phyloP scores from a whole-genome alignment of 1,140 invertebrate species.

The Oscheius sp. region DNA sequence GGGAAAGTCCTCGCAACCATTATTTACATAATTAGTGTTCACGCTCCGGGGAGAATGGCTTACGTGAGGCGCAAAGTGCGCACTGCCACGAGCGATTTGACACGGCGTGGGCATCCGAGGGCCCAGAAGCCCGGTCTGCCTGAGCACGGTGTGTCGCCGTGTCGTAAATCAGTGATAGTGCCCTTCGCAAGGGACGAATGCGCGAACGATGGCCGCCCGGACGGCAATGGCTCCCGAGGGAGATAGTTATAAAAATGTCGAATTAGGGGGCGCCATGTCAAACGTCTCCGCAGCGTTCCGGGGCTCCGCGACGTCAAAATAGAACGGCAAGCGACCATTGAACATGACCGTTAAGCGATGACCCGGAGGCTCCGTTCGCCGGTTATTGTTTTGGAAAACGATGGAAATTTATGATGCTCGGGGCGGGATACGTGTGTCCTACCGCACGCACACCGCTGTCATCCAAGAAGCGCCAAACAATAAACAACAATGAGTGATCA shows the following conservation, averaged over 20 bases:
- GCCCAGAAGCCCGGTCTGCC: not conserved
- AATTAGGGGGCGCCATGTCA: constrained; percentile 7
- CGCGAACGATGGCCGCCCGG: not conserved
- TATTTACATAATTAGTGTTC: constrained; percentile 15
- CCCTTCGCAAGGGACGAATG: not conserved
- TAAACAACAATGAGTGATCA: too few relatives aligned
- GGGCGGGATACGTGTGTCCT: too few relatives aligned
- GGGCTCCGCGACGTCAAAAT: not conserved
- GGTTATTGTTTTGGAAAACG: too few relatives aligned
- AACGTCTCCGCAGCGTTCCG: not conserved
- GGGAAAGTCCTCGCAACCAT: not conserved
- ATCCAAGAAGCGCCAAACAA: too few relatives aligned
- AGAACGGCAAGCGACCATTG: not conserved
- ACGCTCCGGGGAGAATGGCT: constrained; percentile 7
- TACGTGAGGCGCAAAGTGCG: not conserved
- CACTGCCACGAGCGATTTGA: not conserved
- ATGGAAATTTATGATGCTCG: too few relatives aligned
- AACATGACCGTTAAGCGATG: too few relatives aligned
- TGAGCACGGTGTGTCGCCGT: not conserved
- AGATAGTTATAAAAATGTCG: constrained; percentile 8
- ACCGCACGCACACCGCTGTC: too few relatives aligned
- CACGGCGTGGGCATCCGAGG: not conserved
- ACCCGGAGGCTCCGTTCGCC: too few relatives aligned
- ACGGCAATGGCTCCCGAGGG: not conserved
- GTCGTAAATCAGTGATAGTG: constrained; percentile 1